Evolutionary conservation across 2,113 vertebrate species (phyloP).

Genomic region (Bujurquina vittata): DNA sequence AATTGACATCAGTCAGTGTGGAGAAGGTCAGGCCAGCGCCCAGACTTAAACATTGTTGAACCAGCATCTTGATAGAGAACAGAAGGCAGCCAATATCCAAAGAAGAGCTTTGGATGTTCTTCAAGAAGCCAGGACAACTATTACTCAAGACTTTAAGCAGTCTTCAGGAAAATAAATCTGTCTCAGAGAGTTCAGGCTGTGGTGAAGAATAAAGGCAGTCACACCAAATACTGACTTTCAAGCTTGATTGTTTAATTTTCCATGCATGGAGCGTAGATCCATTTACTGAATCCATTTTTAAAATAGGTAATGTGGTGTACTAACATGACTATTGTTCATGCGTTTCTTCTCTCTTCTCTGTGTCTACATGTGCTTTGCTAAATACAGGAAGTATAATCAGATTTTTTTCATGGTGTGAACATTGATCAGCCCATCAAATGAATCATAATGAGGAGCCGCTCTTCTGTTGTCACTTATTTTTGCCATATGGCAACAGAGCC

Average conservation of each 20-base stretch:
- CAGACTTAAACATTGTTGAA: not conserved
- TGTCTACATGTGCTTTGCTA: not conserved
- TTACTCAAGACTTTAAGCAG: no score
- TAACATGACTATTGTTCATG: not conserved
- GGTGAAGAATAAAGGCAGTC: not conserved
- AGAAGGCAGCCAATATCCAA: no score
- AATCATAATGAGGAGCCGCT: not conserved
- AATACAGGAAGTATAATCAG: conserved; percentile 12
- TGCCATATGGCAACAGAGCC: conserved; percentile 21
- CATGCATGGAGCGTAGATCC: no score
- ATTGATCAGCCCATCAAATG: conserved; percentile 1
- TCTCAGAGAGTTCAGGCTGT: not conserved
- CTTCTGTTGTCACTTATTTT: conserved; percentile 28
- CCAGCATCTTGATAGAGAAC: not conserved
- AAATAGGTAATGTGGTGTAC: not conserved
- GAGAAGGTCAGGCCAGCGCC: no score
- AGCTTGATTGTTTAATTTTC: not conserved
- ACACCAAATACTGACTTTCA: not conserved
- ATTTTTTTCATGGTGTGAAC: not conserved
- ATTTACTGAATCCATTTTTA: not conserved
- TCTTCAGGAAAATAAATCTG: no score
- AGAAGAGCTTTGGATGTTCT: no score
- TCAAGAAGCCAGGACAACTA: no score
- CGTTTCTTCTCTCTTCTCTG: not conserved
- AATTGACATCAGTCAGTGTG: no score